phyloP scores from a whole-genome alignment of 2,113 vertebrate genomes.

The Dolichallabes microphthalmus region DNA sequence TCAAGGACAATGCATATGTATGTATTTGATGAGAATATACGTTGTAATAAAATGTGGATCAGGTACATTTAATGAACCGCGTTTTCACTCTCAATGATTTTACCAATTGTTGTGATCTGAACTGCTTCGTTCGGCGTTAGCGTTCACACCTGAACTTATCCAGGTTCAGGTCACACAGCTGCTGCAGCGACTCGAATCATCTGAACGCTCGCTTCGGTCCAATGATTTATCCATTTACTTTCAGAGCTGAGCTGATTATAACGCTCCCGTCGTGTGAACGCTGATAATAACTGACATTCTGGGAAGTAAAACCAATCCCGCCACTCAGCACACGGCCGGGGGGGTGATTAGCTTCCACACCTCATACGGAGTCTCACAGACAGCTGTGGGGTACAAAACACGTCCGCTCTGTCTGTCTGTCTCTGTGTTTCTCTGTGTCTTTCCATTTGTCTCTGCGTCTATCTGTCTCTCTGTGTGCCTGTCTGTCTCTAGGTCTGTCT shows the following conservation, averaged over 20 bases:
- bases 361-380: background rate
- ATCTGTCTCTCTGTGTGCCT: too few species aligned
- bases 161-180: background rate
- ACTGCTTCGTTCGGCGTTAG: too few species aligned
- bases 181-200: background rate
- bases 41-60: slow-evolving; percentile 71
- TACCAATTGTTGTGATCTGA: background rate
- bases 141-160: background rate
- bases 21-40: slow-evolving; percentile 60
- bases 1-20: slow-evolving; percentile 60
- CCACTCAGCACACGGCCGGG: background rate
- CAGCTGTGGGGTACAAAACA: background rate
- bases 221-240: too few species aligned
- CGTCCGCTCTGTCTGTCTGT: background rate
- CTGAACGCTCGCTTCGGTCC: background rate
- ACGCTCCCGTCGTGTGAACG: too few species aligned
- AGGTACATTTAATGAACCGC: slow-evolving; percentile 58
- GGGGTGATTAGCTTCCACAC: background rate
- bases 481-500: too few species aligned
- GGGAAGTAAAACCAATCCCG: background rate
- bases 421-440: too few species aligned
- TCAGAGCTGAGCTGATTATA: too few species aligned
- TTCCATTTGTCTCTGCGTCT: too few species aligned
- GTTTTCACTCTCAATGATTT: background rate
- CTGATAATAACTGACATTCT: too few species aligned